These are phyloP conservation scores for Macroramphosus scolopax DNA, from an alignment of 2,797 vertebrate species.

Conservation along the genomic window DNA sequence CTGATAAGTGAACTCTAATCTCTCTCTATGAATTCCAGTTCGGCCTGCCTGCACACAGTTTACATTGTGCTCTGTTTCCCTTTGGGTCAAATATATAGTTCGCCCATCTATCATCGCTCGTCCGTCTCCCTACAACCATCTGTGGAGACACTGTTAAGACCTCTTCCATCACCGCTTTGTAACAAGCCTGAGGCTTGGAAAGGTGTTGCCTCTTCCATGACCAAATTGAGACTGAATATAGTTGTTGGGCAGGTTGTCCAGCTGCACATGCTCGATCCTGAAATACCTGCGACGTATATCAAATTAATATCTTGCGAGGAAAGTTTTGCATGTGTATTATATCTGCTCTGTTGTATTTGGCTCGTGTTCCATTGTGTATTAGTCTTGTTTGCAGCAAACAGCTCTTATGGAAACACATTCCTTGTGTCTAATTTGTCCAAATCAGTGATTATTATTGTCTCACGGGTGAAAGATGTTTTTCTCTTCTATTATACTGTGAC, in stretches of 20 bases:
- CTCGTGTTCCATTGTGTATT: too few relatives aligned
- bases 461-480: too few relatives aligned
- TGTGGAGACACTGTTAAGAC: slow-evolving; percentile 38
- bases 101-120: slow-evolving; percentile 43
- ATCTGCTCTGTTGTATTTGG: too few relatives aligned
- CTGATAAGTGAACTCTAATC: slow-evolving; percentile 48
- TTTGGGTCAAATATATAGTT: slow-evolving; percentile 48
- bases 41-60: slow-evolving; percentile 22
- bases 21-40: slow-evolving; percentile 23
- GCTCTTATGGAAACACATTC: too few relatives aligned
- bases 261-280: slow-evolving; percentile 5
- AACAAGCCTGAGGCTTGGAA: slow-evolving; percentile 48
- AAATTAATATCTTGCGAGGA: neutral
- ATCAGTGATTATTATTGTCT: too few relatives aligned
- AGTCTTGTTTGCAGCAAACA: too few relatives aligned
- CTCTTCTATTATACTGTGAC: too few relatives aligned
- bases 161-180: slow-evolving; percentile 51
- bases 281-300: too few relatives aligned
- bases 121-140: slow-evolving; percentile 39
- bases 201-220: slow-evolving; percentile 40
- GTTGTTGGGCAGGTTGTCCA: slow-evolving; percentile 15
- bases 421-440: too few relatives aligned
- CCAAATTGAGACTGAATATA: slow-evolving; percentile 54
- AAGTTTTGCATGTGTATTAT: neutral
- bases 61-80: slow-evolving; percentile 41